Evolutionary conservation across 1,140 invertebrate species (phyloP).

Genomic region (Macrotrachela quadricornifera): DNA sequence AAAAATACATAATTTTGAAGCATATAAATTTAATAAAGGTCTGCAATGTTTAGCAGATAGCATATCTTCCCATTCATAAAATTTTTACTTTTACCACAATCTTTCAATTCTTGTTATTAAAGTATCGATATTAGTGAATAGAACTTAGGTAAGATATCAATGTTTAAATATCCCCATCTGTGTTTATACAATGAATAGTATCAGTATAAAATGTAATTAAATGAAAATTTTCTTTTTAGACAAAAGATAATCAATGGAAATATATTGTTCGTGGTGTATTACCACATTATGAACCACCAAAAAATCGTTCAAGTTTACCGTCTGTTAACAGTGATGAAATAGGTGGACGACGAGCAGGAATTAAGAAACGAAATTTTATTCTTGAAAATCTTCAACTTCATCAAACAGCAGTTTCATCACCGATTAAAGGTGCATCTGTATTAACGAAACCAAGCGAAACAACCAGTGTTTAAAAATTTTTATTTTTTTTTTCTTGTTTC

Average conservation of each 20-base stretch:
- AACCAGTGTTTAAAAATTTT: no score
- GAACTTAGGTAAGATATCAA: no score
- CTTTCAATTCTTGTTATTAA: no score
- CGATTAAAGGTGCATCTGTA: slow-evolving; percentile 26
- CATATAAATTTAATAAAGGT: no score
- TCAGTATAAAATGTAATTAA: not conserved
- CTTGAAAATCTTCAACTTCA: slow-evolving; percentile 21
- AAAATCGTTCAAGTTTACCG: slow-evolving; percentile 18
- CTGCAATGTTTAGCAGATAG: no score
- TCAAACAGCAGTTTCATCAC: slow-evolving; percentile 26
- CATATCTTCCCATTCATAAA: no score
- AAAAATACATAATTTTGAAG: no score
- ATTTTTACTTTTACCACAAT: no score
- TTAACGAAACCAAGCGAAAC: slow-evolving; percentile 1
- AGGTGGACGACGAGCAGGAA: slow-evolving; percentile 11
- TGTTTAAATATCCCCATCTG: no score
- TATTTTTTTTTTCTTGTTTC: no score
- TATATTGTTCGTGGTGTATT: slow-evolving; percentile 22
- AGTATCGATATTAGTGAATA: no score
- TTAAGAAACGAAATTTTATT: slow-evolving; percentile 18
- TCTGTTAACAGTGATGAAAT: slow-evolving; percentile 17
- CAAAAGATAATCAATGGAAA: slow-evolving; percentile 25
- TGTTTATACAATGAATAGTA: no score
- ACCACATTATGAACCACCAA: slow-evolving; percentile 23
- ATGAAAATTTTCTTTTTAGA: not conserved